Evolutionary conservation across 1,140 invertebrate genomes (phyloP).

Genomic region (Bombus sylvicola): DNA sequence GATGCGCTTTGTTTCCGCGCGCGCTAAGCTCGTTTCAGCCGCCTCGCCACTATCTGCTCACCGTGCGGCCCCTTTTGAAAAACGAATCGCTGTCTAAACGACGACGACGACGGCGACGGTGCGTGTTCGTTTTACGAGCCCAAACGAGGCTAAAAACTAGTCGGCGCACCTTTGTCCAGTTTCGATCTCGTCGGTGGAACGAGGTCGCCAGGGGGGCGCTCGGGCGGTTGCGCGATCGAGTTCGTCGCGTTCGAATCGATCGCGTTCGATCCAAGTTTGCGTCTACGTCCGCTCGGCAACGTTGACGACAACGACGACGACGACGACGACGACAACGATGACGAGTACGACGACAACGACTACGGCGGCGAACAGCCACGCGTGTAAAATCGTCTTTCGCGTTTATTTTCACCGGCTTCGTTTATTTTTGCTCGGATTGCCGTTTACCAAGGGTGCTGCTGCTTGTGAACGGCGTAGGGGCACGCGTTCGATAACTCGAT

Average conservation of each 20-base stretch:
- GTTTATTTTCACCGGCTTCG: slow-evolving; percentile 73
- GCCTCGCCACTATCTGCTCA: no score
- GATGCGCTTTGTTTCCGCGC: slow-evolving; percentile 1
- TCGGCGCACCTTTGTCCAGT: not conserved
- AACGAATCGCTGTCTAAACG: no score
- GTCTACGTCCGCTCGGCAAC: slow-evolving; percentile 5
- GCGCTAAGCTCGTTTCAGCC: not conserved
- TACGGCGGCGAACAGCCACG: not conserved
- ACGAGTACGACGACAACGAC: not conserved
- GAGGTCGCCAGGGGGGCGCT: not conserved
- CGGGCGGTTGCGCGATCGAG: not conserved
- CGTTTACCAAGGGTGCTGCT: slow-evolving; percentile 47
- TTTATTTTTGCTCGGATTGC: slow-evolving; percentile 70
- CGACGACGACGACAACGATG: not conserved
- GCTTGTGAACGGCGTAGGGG: no score
- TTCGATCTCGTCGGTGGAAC: slow-evolving; percentile 1
- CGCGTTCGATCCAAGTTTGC: not conserved
- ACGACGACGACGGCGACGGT: no score
- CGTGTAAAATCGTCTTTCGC: slow-evolving; percentile 72
- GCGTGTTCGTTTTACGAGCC: not conserved
- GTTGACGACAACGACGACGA: not conserved
- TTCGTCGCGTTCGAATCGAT: slow-evolving; percentile 20
- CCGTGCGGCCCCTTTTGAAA: no score
- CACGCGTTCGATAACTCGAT: not conserved
- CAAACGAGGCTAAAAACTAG: not conserved